Conservation (phyloP, 2,888 invertebrate genomes). For the Metellina segmentata region DNA sequence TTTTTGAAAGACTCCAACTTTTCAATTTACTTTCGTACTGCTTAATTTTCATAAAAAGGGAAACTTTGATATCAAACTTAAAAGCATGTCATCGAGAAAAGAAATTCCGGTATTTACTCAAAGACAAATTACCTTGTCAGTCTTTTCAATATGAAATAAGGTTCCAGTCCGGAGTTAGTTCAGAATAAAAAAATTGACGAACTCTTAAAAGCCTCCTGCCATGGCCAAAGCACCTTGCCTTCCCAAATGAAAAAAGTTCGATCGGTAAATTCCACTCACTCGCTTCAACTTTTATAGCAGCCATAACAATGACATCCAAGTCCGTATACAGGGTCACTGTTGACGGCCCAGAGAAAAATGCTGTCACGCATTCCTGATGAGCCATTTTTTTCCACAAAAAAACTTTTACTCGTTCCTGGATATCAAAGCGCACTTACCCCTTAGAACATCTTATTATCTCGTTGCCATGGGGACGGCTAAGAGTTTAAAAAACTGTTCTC, state of each 20-base stretch:
- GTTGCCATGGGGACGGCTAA: constrained; percentile 6
- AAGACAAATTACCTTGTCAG: no score
- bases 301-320: neutral
- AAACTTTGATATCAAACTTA: no score
- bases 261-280: neutral
- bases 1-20: no score
- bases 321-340: neutral
- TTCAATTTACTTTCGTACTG: no score
- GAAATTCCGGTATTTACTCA: no score
- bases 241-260: neutral
- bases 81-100: no score
- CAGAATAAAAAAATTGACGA: neutral
- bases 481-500: constrained; percentile 4
- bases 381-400: neutral
- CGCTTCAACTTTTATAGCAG: neutral
- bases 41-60: no score
- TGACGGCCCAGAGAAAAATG: neutral
- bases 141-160: no score
- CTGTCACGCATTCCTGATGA: neutral
- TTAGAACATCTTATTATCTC: neutral
- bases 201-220: neutral
- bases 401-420: neutral
- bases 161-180: no score
- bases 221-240: neutral
- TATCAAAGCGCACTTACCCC: neutral